Conservation (phyloP, 2,113 vertebrate species). For the Triplophysa dalaica region DNA sequence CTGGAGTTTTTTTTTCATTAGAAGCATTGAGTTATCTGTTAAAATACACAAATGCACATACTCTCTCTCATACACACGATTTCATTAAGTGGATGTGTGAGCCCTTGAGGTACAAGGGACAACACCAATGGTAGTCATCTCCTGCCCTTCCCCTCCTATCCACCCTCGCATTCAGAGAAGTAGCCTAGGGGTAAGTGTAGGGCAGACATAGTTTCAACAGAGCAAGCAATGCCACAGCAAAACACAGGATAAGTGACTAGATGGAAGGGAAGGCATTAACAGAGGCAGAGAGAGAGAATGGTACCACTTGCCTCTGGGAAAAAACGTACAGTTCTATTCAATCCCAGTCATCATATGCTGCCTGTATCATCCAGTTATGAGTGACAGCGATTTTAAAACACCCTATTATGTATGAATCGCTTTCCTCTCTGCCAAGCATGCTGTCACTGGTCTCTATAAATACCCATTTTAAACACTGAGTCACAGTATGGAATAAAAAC, state of each 20-base stretch:
- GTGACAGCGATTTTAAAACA: constrained; percentile 30
- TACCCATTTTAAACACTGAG: constrained; percentile 1
- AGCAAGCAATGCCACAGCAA: constrained; percentile 21
- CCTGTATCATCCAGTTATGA: constrained; percentile 29
- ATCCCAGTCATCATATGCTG: constrained; percentile 12
- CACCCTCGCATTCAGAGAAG: constrained; percentile 35
- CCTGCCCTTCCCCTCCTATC: constrained; percentile 22
- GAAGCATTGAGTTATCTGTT: no score
- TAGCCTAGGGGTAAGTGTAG: constrained; percentile 25
- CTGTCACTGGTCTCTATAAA: constrained; percentile 13
- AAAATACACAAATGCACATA: constrained; percentile 8
- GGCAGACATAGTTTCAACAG: constrained; percentile 4
- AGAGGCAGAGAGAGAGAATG: not conserved
- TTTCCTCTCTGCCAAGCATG: constrained; percentile 10
- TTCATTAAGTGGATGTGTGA: constrained; percentile 11
- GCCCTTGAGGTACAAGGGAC: constrained; percentile 24
- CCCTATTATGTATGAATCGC: not conserved
- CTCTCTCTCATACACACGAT: constrained; percentile 5
- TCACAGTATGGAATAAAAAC: not conserved
- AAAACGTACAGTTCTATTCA: constrained; percentile 6
- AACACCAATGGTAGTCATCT: constrained; percentile 29
- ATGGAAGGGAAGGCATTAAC: not conserved
- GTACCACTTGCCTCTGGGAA: not conserved
- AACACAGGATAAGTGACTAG: not conserved
- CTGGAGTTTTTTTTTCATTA: no score